Conservation (phyloP, 2,797 vertebrate species). For the Erpetoichthys calabaricus region DNA sequence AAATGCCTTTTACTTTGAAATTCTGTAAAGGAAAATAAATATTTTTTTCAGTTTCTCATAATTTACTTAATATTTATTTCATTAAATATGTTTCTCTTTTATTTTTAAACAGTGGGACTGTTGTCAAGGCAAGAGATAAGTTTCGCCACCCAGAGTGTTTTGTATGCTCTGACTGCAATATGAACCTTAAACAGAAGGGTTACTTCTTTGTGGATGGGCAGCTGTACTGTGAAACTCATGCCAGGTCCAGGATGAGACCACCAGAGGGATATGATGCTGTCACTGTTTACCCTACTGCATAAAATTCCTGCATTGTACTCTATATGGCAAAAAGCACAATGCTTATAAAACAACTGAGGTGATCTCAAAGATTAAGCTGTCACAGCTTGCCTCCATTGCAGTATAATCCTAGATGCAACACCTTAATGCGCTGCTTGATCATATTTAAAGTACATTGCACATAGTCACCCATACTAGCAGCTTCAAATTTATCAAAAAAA, state of each 20-base stretch:
- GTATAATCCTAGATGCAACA: background rate
- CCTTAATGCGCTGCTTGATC: background rate
- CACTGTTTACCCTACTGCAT: conserved; percentile 65
- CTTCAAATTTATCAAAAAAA: too few species aligned
- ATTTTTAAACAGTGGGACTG: conserved; percentile 58
- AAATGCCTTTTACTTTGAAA: too few species aligned
- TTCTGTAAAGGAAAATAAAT: background rate
- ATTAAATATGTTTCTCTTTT: background rate
- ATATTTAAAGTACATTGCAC: too few species aligned
- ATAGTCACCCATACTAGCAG: too few species aligned
- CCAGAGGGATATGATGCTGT: conserved; percentile 80
- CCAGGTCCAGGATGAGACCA: conserved; percentile 70
- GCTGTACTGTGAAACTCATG: conserved; percentile 85
- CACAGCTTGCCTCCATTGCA: background rate
- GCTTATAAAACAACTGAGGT: background rate
- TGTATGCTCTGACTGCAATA: conserved; percentile 80
- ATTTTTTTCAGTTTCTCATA: background rate
- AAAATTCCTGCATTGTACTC: conserved; percentile 20
- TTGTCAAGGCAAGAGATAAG: conserved; percentile 89
- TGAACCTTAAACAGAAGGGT: conserved; percentile 91
- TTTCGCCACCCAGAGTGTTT: conserved; percentile 87
- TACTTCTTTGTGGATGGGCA: conserved; percentile 92
- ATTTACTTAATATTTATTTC: background rate
- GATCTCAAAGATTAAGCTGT: background rate
- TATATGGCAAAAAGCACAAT: background rate